Evolutionary conservation across 2,797 vertebrate genomes (phyloP).

Genomic region (Mastacembelus armatus): DNA sequence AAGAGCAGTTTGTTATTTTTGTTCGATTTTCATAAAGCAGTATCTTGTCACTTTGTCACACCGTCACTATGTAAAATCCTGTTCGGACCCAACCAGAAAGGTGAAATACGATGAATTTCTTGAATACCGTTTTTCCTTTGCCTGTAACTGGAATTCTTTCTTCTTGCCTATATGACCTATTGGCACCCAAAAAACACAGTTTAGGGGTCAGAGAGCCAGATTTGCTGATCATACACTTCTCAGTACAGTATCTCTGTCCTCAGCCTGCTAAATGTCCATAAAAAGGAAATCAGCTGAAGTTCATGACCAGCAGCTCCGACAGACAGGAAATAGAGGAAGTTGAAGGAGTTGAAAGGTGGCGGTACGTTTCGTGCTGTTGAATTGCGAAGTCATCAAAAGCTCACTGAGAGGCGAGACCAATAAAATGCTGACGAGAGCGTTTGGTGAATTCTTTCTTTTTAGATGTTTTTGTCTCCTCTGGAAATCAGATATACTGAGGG

Average conservation of each 20-base stretch:
- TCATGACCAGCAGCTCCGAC: constrained; percentile 4
- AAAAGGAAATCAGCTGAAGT: constrained; percentile 57
- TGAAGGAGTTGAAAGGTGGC: constrained; percentile 45
- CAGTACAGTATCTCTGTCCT: constrained; percentile 56
- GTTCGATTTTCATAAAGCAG: not conserved
- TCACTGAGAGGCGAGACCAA: not conserved
- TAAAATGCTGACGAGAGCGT: constrained; percentile 46
- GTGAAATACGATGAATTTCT: not conserved
- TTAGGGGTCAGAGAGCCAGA: constrained; percentile 22
- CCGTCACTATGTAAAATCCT: constrained; percentile 6
- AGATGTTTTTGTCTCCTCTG: not conserved
- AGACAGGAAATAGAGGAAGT: constrained; percentile 70
- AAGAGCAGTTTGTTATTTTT: too few species aligned
- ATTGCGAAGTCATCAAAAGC: constrained; percentile 57
- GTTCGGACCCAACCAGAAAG: not conserved
- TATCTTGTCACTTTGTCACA: not conserved
- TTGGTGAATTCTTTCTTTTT: not conserved
- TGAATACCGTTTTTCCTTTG: not conserved
- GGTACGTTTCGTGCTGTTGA: constrained; percentile 14
- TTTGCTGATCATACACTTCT: constrained; percentile 68
- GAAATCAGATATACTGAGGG: not conserved
- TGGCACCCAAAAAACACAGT: not conserved
- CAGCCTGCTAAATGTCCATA: constrained; percentile 8
- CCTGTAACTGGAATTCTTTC: constrained; percentile 9
- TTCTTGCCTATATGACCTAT: constrained; percentile 9